Evolutionary conservation across 2,888 invertebrate genomes (phyloP).

Genomic region (Limnephilus rhombicus): DNA sequence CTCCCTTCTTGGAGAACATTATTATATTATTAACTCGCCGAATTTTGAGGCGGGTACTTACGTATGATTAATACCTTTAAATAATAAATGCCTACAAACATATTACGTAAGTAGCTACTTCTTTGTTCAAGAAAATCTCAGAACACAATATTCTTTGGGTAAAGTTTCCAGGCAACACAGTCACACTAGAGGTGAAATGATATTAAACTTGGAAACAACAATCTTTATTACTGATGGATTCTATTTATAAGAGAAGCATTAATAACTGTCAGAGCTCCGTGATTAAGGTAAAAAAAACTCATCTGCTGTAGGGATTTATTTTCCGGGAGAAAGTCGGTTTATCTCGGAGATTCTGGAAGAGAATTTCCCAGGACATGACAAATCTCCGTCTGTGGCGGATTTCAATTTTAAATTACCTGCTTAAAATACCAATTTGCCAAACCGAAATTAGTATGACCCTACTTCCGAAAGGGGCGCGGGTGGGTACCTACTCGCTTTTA

Average conservation of each 20-base stretch:
- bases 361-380: conserved; percentile 9
- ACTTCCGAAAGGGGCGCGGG: not conserved
- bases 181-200: not conserved
- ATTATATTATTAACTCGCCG: not conserved
- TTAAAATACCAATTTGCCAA: conserved; percentile 31
- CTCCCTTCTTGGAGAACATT: not conserved
- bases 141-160: not conserved
- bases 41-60: not conserved
- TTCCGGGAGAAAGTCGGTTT: not conserved
- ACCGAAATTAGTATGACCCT: not conserved
- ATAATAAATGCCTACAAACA: not conserved
- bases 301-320: not conserved
- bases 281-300: not conserved
- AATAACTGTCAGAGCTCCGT: not conserved
- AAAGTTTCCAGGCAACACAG: not conserved
- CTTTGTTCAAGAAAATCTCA: not conserved
- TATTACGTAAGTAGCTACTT: not conserved
- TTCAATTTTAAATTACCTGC: conserved; percentile 40
- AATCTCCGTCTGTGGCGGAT: conserved; percentile 13
- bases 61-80: not conserved
- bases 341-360: not conserved
- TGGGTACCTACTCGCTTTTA: not conserved
- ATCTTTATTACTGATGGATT: not conserved
- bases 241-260: not conserved
- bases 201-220: not conserved